Conservation (phyloP, 1,140 invertebrate genomes). For the Camponotus pennsylvanicus region DNA sequence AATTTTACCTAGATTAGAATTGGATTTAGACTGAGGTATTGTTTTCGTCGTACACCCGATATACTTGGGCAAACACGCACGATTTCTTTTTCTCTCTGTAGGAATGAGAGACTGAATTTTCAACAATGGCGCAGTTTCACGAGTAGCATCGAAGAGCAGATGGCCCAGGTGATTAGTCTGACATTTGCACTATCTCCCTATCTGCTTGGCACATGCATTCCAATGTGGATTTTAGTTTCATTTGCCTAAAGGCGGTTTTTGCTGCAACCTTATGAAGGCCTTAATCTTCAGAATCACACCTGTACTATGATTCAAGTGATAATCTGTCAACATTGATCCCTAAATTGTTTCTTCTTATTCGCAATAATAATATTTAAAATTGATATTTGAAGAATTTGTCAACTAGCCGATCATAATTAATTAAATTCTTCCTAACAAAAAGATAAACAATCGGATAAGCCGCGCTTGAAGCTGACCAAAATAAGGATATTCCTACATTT, state of each 20-base stretch:
- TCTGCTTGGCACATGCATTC: constrained; percentile 67
- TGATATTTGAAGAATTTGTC: not conserved
- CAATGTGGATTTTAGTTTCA: constrained; percentile 64
- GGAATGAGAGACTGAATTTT: constrained; percentile 50
- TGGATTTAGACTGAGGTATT: not conserved
- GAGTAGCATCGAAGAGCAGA: constrained; percentile 51
- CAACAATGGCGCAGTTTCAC: constrained; percentile 69
- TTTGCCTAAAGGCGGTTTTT: constrained; percentile 64
- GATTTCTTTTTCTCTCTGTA: not conserved
- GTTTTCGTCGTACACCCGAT: not conserved
- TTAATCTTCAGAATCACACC: constrained; percentile 25
- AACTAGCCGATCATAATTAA: not conserved
- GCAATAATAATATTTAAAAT: not conserved
- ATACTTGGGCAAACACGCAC: not conserved
- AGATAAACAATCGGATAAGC: not conserved
- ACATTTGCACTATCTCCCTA: constrained; percentile 65
- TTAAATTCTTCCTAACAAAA: not conserved
- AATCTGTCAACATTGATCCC: not conserved
- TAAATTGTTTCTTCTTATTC: not conserved
- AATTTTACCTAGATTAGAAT: not conserved
- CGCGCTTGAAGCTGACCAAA: not conserved
- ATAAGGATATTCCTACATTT: not conserved
- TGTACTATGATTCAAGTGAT: not conserved
- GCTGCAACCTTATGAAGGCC: constrained; percentile 50
- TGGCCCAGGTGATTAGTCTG: constrained; percentile 74